A percentile compares a stretch with the other conserved stretches of the same genome.
Evolutionary conservation across 1,140 invertebrate species (phyloP).

Genomic region (Dinoponera quadriceps): DNA sequence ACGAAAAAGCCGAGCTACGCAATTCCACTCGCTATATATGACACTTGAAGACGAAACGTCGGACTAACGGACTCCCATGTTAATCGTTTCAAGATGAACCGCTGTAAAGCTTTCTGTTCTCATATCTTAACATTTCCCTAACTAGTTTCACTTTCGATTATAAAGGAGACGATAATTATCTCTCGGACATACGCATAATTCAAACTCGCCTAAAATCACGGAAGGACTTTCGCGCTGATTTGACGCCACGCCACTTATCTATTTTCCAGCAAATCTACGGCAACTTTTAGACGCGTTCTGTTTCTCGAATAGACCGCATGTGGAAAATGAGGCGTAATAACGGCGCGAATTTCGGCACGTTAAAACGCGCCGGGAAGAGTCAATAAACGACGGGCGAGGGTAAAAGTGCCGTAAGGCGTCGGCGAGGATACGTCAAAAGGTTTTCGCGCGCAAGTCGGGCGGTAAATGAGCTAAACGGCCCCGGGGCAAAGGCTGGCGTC

Average conservation of each 20-base stretch:
- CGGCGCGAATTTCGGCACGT: neutral
- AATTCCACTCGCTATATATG: no score
- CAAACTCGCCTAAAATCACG: no score
- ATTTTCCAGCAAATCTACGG: neutral
- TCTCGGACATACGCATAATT: no score
- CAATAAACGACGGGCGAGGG: slow-evolving; percentile 20
- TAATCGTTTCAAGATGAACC: no score
- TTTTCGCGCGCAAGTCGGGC: slow-evolving; percentile 61
- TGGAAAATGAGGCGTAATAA: slow-evolving; percentile 12
- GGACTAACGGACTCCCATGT: no score
- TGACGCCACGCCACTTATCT: neutral
- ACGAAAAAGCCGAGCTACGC: no score
- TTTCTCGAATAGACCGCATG: neutral
- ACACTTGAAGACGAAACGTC: no score
- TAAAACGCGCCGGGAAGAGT: slow-evolving; percentile 36
- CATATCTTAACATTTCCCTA: no score
- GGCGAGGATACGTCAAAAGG: slow-evolving; percentile 61
- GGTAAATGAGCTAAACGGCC: slow-evolving; percentile 79
- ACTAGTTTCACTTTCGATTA: no score
- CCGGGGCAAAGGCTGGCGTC: slow-evolving; percentile 71
- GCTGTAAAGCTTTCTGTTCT: no score
- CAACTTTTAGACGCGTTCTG: slow-evolving; percentile 1
- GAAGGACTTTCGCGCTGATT: no score
- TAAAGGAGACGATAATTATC: no score
- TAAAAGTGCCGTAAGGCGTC: slow-evolving; percentile 46